Evolutionary conservation across 2,888 invertebrate species (phyloP).

Genomic region (Tubulanus polymorphus): DNA sequence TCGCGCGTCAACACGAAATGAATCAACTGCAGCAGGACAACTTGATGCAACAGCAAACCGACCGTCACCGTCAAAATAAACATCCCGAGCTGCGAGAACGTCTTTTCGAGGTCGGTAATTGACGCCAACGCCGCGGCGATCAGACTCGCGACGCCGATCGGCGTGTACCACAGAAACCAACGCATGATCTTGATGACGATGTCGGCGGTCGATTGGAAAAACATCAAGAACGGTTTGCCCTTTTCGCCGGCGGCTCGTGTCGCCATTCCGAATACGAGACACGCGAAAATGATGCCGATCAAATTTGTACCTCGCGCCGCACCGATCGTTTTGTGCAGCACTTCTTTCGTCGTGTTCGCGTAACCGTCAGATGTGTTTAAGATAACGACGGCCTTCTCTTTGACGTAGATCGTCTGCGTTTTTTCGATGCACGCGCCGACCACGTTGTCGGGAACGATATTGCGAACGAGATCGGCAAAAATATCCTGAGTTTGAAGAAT

Average conservation of each 20-base stretch:
- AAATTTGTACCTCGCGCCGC: conserved; percentile 16
- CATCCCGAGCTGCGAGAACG: conserved; percentile 28
- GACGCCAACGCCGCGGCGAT: conserved; percentile 26
- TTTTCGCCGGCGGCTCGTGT: conserved; percentile 24
- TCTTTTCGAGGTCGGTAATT: conserved; percentile 20
- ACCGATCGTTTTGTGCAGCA: conserved; percentile 8
- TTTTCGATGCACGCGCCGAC: conserved; percentile 35
- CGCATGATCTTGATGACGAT: conserved; percentile 29
- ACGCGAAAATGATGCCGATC: conserved; percentile 30
- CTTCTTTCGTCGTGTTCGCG: conserved; percentile 4
- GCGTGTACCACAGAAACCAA: conserved; percentile 40
- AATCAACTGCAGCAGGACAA: conserved; percentile 30
- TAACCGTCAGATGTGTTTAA: conserved; percentile 2
- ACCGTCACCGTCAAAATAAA: conserved; percentile 28
- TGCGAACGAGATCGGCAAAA: conserved; percentile 37
- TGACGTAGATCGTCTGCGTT: conserved; percentile 12
- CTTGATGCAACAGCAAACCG: conserved; percentile 30
- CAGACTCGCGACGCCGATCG: conserved; percentile 33
- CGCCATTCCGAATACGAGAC: conserved; percentile 35
- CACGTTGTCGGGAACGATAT: conserved; percentile 40
- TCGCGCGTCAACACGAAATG: conserved; percentile 26
- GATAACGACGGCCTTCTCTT: conserved; percentile 3
- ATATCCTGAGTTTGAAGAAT: conserved; percentile 34
- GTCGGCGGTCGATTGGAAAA: conserved; percentile 31
- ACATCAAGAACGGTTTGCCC: conserved; percentile 27